These are phyloP conservation scores for Heliconius hermathena DNA, from an alignment of 1,140 invertebrate species.

Conservation along the genomic window DNA sequence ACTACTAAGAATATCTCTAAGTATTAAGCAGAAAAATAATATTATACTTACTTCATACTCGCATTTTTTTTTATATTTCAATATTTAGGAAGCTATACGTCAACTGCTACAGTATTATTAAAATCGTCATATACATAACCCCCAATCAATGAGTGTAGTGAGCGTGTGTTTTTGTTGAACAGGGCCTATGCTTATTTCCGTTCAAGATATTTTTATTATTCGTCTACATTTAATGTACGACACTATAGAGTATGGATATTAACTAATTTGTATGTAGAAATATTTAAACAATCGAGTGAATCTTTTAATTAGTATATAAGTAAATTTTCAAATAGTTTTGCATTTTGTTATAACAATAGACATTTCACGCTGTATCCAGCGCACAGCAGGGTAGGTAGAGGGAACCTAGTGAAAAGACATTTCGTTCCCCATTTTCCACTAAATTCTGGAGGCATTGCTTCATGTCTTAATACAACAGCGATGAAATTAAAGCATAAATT, in stretches of 20 bases:
- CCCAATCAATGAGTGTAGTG: conserved; percentile 34
- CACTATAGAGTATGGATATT: not conserved
- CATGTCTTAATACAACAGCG: too few relatives aligned
- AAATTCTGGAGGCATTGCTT: too few relatives aligned
- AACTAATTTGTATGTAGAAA: not conserved
- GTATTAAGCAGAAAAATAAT: too few relatives aligned
- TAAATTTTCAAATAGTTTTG: not conserved
- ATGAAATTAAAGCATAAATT: too few relatives aligned
- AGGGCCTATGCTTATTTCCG: conserved; percentile 36
- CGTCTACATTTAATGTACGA: not conserved
- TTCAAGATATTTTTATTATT: conserved; percentile 13
- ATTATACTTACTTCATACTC: too few relatives aligned
- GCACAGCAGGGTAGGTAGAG: too few relatives aligned
- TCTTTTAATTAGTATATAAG: not conserved
- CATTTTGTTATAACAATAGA: not conserved
- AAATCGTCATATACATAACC: conserved; percentile 30
- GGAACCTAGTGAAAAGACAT: too few relatives aligned
- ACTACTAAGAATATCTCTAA: too few relatives aligned
- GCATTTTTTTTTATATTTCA: not conserved
- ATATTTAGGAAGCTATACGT: conserved; percentile 26
- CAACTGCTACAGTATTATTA: conserved; percentile 29
- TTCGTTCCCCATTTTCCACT: too few relatives aligned
- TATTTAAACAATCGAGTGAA: not conserved
- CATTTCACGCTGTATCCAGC: too few relatives aligned
- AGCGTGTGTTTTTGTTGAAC: conserved; percentile 41